Evolutionary conservation across 2,113 vertebrate species (phyloP), one percentile per base, ranked within the genome.

Genomic region (Platysternon megacephalum): DNA sequence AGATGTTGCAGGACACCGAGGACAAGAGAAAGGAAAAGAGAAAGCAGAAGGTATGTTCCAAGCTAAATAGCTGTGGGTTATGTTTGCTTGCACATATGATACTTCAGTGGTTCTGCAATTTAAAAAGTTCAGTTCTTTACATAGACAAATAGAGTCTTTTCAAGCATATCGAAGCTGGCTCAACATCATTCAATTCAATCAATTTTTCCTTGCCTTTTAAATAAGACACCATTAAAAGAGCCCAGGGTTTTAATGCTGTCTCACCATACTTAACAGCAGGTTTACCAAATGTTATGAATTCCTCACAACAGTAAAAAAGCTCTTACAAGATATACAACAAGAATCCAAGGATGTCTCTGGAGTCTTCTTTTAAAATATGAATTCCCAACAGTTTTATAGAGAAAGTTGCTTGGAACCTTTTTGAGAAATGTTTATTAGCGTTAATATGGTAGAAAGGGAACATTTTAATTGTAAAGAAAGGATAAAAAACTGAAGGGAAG

Each of bases 1-100:
- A 99, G 98, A 99, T 99, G 99, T 97, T 99, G 94, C 99, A 99
- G 98, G 99, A 99, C 98, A 99, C 99, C 0, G 99, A 99, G 93
- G 99, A 99, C 98, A 99, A 99, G 98, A 98, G 99, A 97, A 99
- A 99, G 98, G 99, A 99, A 97, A 99, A 99, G 97, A 98, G 99
- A 96, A 99, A 99, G 97, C 99, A 99, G 97, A 99, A 99, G 99
- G 99, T 99, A 0, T 76, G 2, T 35, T 39, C 83, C 90, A 84
- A 82, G 68, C 89, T 81, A 2, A 84, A 6, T 48, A 93, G 29
- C 35, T 90, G 80, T 49, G 95, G 84, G 12, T 90, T 93, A 44
- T 32, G 1, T 93, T 94, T 94, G 52, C 44, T 89, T 96, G 35
- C 35, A 88, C 53, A 35, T 86, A 6, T 6, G 2, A 26, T 85